These are phyloP conservation scores for Hylyphantes graminicola DNA, from an alignment of 1,140 invertebrate genomes.

Conservation along the genomic window DNA sequence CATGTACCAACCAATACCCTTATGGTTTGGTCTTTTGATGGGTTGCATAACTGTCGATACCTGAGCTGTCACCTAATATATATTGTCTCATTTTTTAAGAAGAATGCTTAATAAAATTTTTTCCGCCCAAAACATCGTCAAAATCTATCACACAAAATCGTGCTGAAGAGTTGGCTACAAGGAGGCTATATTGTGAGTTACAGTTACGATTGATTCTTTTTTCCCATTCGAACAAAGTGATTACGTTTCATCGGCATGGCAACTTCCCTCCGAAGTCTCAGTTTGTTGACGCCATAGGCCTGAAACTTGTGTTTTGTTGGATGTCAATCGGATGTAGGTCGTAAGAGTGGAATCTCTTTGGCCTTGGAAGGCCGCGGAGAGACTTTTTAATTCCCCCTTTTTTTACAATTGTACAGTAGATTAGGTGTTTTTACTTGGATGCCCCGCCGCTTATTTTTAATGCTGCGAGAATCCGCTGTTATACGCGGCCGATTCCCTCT, in stretches of 20 bases:
- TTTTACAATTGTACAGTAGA: constrained; percentile 23
- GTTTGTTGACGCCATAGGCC: constrained; percentile 48
- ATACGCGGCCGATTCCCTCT: constrained; percentile 25
- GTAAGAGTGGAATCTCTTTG: constrained; percentile 39
- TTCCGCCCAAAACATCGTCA: too few relatives aligned
- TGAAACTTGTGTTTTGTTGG: constrained; percentile 10
- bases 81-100: too few relatives aligned
- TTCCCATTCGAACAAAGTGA: not conserved
- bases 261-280: not conserved
- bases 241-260: constrained; percentile 17
- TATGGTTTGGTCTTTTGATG: too few relatives aligned
- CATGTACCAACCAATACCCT: too few relatives aligned
- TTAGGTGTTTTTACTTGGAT: constrained; percentile 29
- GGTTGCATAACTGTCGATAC: too few relatives aligned
- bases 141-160: too few relatives aligned
- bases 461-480: constrained; percentile 32
- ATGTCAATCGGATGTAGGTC: constrained; percentile 49
- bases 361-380: constrained; percentile 46
- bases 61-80: too few relatives aligned
- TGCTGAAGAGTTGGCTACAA: too few relatives aligned
- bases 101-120: too few relatives aligned
- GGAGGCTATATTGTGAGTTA: too few relatives aligned
- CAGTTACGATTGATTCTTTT: too few relatives aligned
- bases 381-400: constrained; percentile 37
- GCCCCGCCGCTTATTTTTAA: constrained; percentile 38